Evolutionary conservation across 2,113 vertebrate genomes (phyloP), one percentile per base, ranked within the genome.

Genomic region (Leptocoma aspasia): DNA sequence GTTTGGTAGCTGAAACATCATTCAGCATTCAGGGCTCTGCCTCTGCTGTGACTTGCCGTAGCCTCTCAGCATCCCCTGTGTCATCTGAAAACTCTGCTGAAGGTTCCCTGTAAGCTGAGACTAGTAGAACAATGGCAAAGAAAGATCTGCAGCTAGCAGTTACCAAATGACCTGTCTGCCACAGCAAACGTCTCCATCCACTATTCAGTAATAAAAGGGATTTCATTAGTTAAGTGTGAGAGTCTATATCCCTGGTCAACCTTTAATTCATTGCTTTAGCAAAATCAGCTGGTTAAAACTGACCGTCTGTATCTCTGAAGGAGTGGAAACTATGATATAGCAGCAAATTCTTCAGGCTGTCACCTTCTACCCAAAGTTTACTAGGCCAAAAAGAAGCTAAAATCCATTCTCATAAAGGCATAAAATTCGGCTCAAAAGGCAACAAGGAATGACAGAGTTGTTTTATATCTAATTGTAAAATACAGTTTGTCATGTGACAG

Each of bases 31-130:
- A 15, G 27, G 6, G 17, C 31, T 39, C 65, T 79, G 27, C 44
- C 39, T 30, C 8, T 10, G 1, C 47, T 11, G 8, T 24, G 59
- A 27, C 35, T 41, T 70, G 47, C 39, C 0, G 0, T 13, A 28
- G 33, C 52, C 15, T 52, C 75, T 66, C 8, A 1, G 26, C 30
- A 11, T 78, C 78, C 47, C 39, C 14, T 22, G 16, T 13, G 20
- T 44, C 76, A 90, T 49, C 53, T 76, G 61, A 56, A 75, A 82
- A 49, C 17, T 10, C 23, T 35, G 24, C 57, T 56, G 85, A 49
- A 42, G 1, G 39, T 50, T 76, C 44, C 35, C 57, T 68, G 17
- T 49, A 49, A 91, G 24, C 30, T 59, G 49, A 75, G 27, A 28
- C 53, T 57, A 33, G 33, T 4, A 57, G 21, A 79, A 54, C 27